These are phyloP conservation scores for Patiria miniata DNA, from an alignment of 35 echinoderm and acorn worm genomes.

Conservation along the genomic window DNA sequence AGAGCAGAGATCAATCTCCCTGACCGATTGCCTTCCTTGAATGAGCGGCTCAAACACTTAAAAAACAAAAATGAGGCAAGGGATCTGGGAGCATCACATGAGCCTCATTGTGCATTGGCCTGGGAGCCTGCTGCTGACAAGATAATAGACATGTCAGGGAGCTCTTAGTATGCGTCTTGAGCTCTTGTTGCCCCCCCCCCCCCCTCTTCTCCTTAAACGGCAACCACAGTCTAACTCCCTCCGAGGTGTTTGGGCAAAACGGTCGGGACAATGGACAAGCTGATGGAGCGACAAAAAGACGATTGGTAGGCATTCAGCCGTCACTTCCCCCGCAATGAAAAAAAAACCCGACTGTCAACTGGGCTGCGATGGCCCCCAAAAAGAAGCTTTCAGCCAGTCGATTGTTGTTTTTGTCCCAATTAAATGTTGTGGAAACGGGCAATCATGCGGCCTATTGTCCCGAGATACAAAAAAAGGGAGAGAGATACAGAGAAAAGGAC, in stretches of 20 bases:
- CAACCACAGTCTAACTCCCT: slow-evolving; percentile 6
- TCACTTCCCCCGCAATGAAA: background rate
- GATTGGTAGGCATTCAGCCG: background rate
- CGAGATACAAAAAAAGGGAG: too few relatives aligned
- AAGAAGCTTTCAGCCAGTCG: background rate
- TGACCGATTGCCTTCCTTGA: too few relatives aligned
- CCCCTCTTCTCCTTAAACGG: background rate
- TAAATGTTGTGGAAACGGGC: slow-evolving; percentile 33
- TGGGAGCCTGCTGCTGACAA: too few relatives aligned
- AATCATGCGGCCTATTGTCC: slow-evolving; percentile 21
- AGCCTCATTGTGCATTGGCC: too few relatives aligned
- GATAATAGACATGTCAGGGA: background rate
- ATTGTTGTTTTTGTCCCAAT: slow-evolving; percentile 34
- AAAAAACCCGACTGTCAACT: background rate
- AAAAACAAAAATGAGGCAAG: too few relatives aligned
- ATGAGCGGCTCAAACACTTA: too few relatives aligned
- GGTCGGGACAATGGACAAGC: background rate
- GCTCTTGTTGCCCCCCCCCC: background rate
- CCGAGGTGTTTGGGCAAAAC: slow-evolving; percentile 8
- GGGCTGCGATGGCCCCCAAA: background rate
- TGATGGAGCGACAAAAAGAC: slow-evolving; percentile 4
- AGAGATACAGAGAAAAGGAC: background rate
- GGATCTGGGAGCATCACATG: too few relatives aligned
- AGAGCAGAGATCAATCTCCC: too few relatives aligned
- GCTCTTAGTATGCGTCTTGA: too few relatives aligned